These are phyloP conservation scores for Oscheius sp. DNA, from an alignment of 2,888 invertebrate species.

Conservation along the genomic window DNA sequence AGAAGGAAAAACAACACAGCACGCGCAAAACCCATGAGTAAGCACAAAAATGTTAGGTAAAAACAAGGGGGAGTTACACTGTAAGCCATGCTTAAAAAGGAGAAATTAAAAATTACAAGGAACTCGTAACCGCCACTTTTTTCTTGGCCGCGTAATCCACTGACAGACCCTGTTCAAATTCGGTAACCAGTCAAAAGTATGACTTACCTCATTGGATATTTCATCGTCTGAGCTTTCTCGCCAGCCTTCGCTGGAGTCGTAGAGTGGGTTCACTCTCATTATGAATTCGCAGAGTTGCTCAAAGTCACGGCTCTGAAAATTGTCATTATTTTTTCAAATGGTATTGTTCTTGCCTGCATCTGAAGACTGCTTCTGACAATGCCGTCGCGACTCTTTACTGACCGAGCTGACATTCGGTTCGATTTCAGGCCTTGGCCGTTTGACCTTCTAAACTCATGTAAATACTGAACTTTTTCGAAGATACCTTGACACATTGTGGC, in stretches of 20 bases:
- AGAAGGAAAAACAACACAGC: neutral
- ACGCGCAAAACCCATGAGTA: slow-evolving; percentile 1
- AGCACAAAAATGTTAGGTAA: slow-evolving; percentile 6
- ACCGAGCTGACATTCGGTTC: slow-evolving; percentile 62
- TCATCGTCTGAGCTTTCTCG: slow-evolving; percentile 68
- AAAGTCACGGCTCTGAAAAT: slow-evolving; percentile 61
- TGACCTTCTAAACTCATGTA: slow-evolving; percentile 54
- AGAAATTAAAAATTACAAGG: slow-evolving; percentile 24
- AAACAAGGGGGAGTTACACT: neutral
- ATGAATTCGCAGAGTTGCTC: slow-evolving; percentile 71
- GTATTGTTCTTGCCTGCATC: slow-evolving; percentile 56
- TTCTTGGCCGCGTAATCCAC: slow-evolving; percentile 25
- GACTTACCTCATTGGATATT: slow-evolving; percentile 39
- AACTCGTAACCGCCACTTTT: slow-evolving; percentile 15
- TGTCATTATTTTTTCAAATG: neutral
- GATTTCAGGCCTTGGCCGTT: slow-evolving; percentile 60
- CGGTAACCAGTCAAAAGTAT: no score
- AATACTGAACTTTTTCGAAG: neutral
- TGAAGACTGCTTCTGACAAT: slow-evolving; percentile 69
- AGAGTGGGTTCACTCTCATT: slow-evolving; percentile 70
- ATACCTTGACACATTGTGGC: slow-evolving; percentile 58
- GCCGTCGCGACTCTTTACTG: slow-evolving; percentile 55
- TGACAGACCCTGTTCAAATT: slow-evolving; percentile 14
- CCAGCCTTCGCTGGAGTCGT: slow-evolving; percentile 71
- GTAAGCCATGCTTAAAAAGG: slow-evolving; percentile 15